phyloP scores from a whole-genome alignment of 2,797 vertebrate genomes.

The Mormyrops boulengeri region DNA sequence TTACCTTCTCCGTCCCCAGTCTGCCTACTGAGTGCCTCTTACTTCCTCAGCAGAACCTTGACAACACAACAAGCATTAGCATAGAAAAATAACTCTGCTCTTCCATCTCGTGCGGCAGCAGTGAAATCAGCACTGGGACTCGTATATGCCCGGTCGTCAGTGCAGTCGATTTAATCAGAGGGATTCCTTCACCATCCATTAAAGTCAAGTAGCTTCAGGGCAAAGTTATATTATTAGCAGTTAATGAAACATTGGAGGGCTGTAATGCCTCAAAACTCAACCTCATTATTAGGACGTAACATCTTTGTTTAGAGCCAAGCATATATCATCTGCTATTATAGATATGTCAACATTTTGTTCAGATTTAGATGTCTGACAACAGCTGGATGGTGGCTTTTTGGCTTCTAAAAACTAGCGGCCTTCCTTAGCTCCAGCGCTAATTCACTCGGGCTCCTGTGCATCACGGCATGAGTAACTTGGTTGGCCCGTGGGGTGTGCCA shows the following conservation, averaged over 20 bases:
- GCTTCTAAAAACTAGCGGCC: neutral
- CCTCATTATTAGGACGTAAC: conserved; percentile 7
- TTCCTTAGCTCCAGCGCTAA: neutral
- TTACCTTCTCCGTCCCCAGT: neutral
- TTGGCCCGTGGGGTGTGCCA: conserved; percentile 26
- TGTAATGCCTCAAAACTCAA: neutral
- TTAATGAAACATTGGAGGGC: neutral
- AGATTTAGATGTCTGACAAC: neutral
- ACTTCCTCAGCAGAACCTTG: neutral
- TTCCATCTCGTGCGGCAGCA: neutral
- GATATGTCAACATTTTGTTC: neutral
- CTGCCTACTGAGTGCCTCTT: neutral
- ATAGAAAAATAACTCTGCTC: neutral
- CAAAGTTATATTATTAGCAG: neutral
- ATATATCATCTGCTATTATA: neutral
- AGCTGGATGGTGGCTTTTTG: neutral
- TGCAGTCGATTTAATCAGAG: neutral
- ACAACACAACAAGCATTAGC: neutral
- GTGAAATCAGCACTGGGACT: neutral
- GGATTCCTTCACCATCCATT: neutral
- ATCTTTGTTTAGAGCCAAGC: neutral
- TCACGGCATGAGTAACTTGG: neutral
- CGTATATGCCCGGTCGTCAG: neutral
- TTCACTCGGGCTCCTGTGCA: neutral
- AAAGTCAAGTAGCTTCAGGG: neutral